Conservation (phyloP, 2,113 vertebrate species). For the Actenoides hombroni region DNA sequence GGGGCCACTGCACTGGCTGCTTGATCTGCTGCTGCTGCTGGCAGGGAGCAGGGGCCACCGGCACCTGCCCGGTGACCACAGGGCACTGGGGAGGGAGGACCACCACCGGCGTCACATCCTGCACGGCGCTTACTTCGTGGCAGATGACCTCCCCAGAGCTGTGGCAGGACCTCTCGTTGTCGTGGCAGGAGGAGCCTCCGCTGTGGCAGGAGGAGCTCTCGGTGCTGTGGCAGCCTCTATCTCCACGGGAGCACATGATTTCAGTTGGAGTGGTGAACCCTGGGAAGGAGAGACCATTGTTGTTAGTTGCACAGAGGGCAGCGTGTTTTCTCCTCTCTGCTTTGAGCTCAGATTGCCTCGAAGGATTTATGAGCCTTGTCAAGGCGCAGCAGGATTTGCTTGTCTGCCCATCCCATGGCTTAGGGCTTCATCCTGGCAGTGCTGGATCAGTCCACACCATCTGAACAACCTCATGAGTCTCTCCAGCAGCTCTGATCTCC, state of each 20-base stretch:
- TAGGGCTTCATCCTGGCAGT: fast-evolving
- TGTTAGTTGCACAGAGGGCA: fast-evolving
- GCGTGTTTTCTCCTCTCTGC: fast-evolving
- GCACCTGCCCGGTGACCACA: background rate
- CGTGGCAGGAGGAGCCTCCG: background rate
- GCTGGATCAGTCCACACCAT: fast-evolving
- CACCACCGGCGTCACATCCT: conserved; percentile 1
- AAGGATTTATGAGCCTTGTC: fast-evolving
- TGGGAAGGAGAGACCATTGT: background rate
- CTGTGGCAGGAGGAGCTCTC: conserved; percentile 49
- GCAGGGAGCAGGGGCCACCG: background rate
- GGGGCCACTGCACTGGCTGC: conserved; percentile 53
- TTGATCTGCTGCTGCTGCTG: conserved; percentile 68
- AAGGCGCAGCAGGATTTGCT: fast-evolving
- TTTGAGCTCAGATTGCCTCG: background rate
- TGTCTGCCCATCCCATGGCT: fast-evolving
- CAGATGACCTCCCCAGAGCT: background rate
- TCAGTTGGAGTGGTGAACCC: fast-evolving
- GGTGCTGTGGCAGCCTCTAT: conserved; percentile 49
- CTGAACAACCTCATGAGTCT: fast-evolving
- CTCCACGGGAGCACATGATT: conserved; percentile 55
- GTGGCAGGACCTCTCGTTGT: background rate
- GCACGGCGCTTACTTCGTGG: conserved; percentile 43
- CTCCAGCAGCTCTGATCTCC: background rate
- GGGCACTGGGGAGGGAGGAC: conserved; percentile 36